Conservation (phyloP, 30 jellyfish, hydroid and myxozoan genomes). For the Haliclystus octoradiatus region DNA sequence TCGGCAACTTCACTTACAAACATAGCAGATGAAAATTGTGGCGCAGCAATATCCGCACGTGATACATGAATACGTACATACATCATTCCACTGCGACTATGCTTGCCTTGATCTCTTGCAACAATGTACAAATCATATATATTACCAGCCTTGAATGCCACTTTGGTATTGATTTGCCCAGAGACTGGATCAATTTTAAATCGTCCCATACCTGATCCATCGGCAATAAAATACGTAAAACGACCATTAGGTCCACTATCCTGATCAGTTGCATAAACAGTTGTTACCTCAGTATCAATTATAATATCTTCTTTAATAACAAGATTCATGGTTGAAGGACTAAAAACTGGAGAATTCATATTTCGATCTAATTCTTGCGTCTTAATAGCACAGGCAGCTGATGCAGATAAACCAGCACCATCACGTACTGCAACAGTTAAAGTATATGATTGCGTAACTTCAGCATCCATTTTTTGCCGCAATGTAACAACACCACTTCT, state of each 20-base stretch:
- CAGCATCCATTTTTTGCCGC: constrained; percentile 17
- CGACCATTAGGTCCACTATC: constrained; percentile 24
- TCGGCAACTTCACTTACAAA: constrained; percentile 49
- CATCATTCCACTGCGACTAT: constrained; percentile 45
- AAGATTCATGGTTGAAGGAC: constrained; percentile 60
- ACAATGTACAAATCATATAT: constrained; percentile 63
- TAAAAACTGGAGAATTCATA: constrained; percentile 39
- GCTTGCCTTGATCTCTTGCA: constrained; percentile 65
- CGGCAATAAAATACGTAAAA: constrained; percentile 40
- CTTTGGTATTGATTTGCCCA: constrained; percentile 69
- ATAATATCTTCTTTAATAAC: constrained; percentile 31
- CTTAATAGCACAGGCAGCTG: constrained; percentile 22
- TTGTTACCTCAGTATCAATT: constrained; percentile 23
- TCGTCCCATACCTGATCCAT: constrained; percentile 91
- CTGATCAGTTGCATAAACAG: constrained; percentile 20
- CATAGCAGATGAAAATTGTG: constrained; percentile 68
- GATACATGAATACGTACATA: constrained; percentile 53
- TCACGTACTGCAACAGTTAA: constrained; percentile 45
- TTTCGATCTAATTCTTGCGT: constrained; percentile 37
- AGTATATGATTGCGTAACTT: background rate
- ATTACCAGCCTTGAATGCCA: constrained; percentile 24
- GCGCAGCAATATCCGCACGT: constrained; percentile 23
- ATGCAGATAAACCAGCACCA: constrained; percentile 39
- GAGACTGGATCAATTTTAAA: constrained; percentile 48
- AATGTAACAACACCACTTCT: constrained; percentile 77